Evolutionary conservation across 1,140 invertebrate genomes (phyloP).

Genomic region (Drepana arcuata): DNA sequence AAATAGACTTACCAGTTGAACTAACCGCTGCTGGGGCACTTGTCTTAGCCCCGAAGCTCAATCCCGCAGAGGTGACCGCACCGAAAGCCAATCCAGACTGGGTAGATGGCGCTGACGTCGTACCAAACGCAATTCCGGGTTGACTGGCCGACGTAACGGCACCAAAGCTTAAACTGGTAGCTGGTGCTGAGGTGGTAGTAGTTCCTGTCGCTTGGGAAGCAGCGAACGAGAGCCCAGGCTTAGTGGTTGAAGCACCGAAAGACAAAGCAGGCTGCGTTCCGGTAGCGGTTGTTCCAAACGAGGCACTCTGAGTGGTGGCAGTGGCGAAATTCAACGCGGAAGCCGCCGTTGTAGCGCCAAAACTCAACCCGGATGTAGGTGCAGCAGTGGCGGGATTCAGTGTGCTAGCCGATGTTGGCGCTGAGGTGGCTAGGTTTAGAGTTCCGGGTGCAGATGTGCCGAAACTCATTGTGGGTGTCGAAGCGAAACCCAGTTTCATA

Average conservation of each 20-base stretch:
- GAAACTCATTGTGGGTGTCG: background rate
- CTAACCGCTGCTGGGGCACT: no score
- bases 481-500: background rate
- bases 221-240: conserved; percentile 12
- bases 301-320: no score
- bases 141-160: no score
- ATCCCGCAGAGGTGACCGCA: conserved; percentile 5
- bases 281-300: no score
- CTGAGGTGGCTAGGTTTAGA: background rate
- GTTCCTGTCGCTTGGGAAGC: no score
- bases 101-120: conserved; percentile 6
- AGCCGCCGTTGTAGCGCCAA: conserved; percentile 20
- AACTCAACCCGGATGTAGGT: conserved; percentile 23
- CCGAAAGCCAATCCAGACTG: conserved; percentile 14
- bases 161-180: conserved; percentile 14
- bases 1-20: no score
- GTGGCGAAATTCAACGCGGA: no score
- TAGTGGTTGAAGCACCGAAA: conserved; percentile 24
- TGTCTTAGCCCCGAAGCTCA: conserved; percentile 19
- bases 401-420: background rate
- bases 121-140: no score
- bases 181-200: background rate
- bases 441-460: conserved; percentile 2
- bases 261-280: conserved; percentile 21
- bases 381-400: conserved; percentile 20